These are phyloP conservation scores for Lycocerus yunnanus DNA, from an alignment of 2,888 invertebrate genomes.

Conservation along the genomic window DNA sequence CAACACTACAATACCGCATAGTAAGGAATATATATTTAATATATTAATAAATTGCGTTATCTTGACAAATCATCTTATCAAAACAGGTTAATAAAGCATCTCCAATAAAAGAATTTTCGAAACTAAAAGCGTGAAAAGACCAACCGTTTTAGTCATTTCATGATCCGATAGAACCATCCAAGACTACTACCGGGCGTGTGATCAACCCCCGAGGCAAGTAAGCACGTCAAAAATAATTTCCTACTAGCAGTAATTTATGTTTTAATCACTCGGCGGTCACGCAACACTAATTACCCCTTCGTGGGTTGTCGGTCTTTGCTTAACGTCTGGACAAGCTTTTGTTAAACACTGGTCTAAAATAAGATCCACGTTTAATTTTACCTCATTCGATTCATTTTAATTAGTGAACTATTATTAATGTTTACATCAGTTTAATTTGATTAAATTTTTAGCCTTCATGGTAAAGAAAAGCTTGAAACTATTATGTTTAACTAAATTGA, in stretches of 20 bases:
- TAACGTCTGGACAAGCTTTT: slow-evolving; percentile 39
- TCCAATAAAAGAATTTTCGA: background rate
- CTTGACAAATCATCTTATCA: background rate
- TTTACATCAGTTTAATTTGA: background rate
- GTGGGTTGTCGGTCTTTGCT: slow-evolving; percentile 48
- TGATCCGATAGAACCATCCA: slow-evolving; percentile 27
- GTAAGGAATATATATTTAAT: background rate
- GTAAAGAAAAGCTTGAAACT: background rate
- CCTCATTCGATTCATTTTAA: slow-evolving; percentile 19
- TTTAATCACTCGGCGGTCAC: slow-evolving; percentile 56
- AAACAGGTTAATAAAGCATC: background rate
- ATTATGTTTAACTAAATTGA: background rate
- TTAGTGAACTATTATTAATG: slow-evolving; percentile 15
- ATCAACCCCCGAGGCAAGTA: slow-evolving; percentile 44
- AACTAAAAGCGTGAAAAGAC: slow-evolving; percentile 3
- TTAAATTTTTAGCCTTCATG: background rate
- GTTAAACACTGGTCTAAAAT: slow-evolving; percentile 36
- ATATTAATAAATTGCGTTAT: background rate
- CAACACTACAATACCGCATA: background rate
- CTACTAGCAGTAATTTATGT: slow-evolving; percentile 54
- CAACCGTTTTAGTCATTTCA: slow-evolving; percentile 14
- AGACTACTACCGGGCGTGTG: slow-evolving; percentile 24
- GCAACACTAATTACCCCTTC: slow-evolving; percentile 55
- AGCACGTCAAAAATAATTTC: slow-evolving; percentile 53
- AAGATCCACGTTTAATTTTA: slow-evolving; percentile 21